Evolutionary conservation across 2,888 invertebrate genomes (phyloP).

Genomic region (Tiliacea aurago): DNA sequence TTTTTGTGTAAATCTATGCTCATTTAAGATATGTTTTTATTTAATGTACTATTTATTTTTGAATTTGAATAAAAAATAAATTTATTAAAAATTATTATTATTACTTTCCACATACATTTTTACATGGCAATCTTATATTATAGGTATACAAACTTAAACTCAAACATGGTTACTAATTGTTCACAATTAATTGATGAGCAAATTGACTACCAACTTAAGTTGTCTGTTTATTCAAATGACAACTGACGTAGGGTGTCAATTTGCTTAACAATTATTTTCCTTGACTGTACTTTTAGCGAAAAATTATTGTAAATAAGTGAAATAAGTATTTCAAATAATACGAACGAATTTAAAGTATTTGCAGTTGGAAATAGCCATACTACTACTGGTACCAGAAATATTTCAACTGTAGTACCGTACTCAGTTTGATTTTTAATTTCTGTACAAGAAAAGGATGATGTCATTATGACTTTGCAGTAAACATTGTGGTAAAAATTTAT

Average conservation of each 20-base stretch:
- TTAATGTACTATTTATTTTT: too few species aligned
- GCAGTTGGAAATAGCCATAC: conserved; percentile 16
- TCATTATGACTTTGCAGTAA: conserved; percentile 54
- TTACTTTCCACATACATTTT: too few species aligned
- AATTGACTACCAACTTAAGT: background rate
- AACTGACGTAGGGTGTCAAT: background rate
- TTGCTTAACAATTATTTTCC: background rate
- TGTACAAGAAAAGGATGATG: conserved; percentile 46
- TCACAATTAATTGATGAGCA: background rate
- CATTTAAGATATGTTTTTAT: too few species aligned
- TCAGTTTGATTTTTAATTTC: conserved; percentile 38
- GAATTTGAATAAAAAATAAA: too few species aligned
- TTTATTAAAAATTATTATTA: too few species aligned
- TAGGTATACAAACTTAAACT: too few species aligned
- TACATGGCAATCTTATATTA: too few species aligned
- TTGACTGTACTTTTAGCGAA: background rate
- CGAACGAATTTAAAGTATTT: background rate
- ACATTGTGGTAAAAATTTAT: conserved; percentile 45
- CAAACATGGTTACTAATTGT: too few species aligned
- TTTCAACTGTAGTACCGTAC: conserved; percentile 26
- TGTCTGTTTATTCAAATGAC: background rate
- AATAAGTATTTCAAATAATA: background rate
- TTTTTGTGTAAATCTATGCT: too few species aligned
- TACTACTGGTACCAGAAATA: conserved; percentile 31
- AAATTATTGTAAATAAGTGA: background rate